Evolutionary conservation across 2,113 vertebrate species (phyloP).

Genomic region (Promerops cafer): DNA sequence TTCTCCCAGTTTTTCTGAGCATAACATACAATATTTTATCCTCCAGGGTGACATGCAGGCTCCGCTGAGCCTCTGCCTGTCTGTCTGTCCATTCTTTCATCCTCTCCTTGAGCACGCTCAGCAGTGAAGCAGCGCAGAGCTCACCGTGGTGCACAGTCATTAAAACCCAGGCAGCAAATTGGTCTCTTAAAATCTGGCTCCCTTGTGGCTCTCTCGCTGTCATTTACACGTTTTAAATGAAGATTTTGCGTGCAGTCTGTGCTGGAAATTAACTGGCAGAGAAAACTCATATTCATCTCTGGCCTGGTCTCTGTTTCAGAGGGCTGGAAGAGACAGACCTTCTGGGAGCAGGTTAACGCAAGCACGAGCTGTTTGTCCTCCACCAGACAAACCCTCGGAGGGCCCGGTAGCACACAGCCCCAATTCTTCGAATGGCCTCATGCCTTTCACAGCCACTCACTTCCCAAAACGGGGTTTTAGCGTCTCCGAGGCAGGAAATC

Average conservation of each 20-base stretch:
- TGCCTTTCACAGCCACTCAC: conserved; percentile 21
- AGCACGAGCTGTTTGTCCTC: conserved; percentile 22
- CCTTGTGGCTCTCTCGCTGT: conserved; percentile 22
- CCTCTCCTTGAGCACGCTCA: not conserved
- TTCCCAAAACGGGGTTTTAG: conserved; percentile 23
- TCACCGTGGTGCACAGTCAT: not conserved
- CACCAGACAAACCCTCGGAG: conserved; percentile 39
- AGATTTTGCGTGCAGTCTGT: conserved; percentile 55
- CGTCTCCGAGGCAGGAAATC: conserved; percentile 43
- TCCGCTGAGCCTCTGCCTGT: not conserved
- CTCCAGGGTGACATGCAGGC: not conserved
- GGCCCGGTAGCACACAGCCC: conserved; percentile 27
- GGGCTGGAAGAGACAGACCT: conserved; percentile 39
- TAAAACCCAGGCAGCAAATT: conserved; percentile 35
- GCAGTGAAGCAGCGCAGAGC: not conserved
- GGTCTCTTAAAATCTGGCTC: conserved; percentile 41
- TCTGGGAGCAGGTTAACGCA: conserved; percentile 19
- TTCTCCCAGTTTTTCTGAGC: not conserved
- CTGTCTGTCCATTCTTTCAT: not conserved
- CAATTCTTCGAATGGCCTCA: conserved; percentile 20
- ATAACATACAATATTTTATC: conserved; percentile 14
- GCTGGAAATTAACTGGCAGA: conserved; percentile 48
- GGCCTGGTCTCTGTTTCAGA: not conserved
- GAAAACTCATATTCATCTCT: conserved; percentile 40
- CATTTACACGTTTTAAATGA: conserved; percentile 61